Evolutionary conservation across 2,113 vertebrate species (phyloP), one percentile per base, ranked within the genome.

Genomic region (Dicerorhinus sumatrensis): DNA sequence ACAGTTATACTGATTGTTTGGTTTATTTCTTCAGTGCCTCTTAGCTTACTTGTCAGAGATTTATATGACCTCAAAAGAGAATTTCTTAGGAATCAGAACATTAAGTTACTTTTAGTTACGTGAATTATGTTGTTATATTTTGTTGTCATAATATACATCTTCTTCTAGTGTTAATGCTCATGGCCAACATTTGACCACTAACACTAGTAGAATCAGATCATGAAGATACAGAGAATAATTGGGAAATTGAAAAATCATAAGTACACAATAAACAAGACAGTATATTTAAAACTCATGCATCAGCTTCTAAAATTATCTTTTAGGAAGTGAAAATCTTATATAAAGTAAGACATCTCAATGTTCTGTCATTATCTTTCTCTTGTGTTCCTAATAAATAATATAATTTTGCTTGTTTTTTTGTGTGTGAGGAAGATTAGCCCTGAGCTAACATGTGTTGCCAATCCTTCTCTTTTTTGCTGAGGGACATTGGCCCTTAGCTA

Each of bases 91-190:
- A 89, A 80, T 89, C 63, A 80, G 73, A 92, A 46, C 21, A 36
- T 73, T 58, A 85, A 60, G 7, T 80, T 82, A 69, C 48, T 27
- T 91, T 94, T 77, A 83, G 33, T 96, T 73, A 89, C 21, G 46
- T 80, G 48, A 81, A 69, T 73, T 80, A 83, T 77, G 21, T 48
- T 89, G 56, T 31, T 96, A 20, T 81, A 25, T 85, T 91, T 85
- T 72, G 33, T 82, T 86, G 42, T 72, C 31, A 42, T 93, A 70
- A 31, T 73, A 25, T 56, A 46, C 16, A 73, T 75, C 58, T 31
- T 76, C 33, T 85, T 76, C 80, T 42, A 42, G 23, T 90, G 20
- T 42, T 70, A 70, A 70, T 51, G 29, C 48, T 51, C 5, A 33
- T 48, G 5, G 48, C 29, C 72, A 67, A 36, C 11, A 70, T 63